Base-by-base conservation (phyloP, 2,113 vertebrate genomes). In the Suricata suricatta region DNA sequence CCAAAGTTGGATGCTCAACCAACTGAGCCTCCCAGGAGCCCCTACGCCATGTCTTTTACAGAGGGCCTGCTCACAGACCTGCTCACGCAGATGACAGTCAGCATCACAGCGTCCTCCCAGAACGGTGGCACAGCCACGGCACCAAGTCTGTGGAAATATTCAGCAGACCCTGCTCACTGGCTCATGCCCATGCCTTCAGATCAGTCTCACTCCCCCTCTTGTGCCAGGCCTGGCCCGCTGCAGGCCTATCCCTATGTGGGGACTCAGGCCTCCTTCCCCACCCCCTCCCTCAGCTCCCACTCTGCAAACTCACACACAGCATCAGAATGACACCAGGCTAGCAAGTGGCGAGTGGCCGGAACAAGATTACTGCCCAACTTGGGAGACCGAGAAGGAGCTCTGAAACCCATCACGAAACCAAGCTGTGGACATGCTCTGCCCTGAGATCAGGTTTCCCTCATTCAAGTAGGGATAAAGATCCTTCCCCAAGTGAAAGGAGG, bases 211-310 rank as follows among this genome's bases (percentile, higher is more conserved):
- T 68, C n/a, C 17, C 0, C 7, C 16, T 35, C 29, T 11, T 1
- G 3, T 41, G 17, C 68, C 10, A 60, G 54, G 6, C 80, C 63
- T 47, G 4, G 82, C 52, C n/a, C n/a, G 4, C 19, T 16, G 10
- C 60, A 11, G 27, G 14, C 54, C 27, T 7, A 0, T 6, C 77
- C 71, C 3, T 3, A 2, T 0, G 2, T 5, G 19, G 64, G 4
- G 16, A 23, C 35, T 52, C 6, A 3, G 57, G 10, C 25, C n/a
- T 57, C 57, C 64, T 50, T 50, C 66, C 38, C 60, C 31, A 69
- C 1, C 13, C 47, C 8, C 54, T 83, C 64, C 27, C 90, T 76
- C 38, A 68, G 13, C 31, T 33, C 33, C 79, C 11, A 2, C 27
- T 17, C 19, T 9, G n/a, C 15, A 54, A 81, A 47, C 38, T 82